These are phyloP conservation scores for Crotalus tigris DNA, from an alignment of 2,113 vertebrate species.

Conservation along the genomic window DNA sequence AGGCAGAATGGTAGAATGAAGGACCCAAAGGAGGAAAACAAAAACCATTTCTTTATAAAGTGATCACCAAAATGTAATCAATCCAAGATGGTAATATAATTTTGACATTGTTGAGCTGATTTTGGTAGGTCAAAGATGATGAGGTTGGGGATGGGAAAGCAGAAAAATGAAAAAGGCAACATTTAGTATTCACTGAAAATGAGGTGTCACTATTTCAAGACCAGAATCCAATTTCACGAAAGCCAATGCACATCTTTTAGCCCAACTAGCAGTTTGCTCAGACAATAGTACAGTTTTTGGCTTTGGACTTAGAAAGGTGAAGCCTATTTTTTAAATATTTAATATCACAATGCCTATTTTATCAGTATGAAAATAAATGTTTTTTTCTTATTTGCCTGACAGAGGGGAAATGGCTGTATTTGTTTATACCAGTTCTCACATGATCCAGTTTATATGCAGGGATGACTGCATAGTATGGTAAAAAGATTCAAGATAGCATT, in stretches of 20 bases:
- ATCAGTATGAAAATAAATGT: accelerated
- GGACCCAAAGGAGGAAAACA: slow-evolving; percentile 34
- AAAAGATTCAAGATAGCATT: background rate
- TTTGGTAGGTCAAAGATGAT: background rate
- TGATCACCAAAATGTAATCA: slow-evolving; percentile 51
- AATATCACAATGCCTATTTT: accelerated
- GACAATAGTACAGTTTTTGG: background rate
- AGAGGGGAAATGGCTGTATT: accelerated
- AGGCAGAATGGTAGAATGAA: slow-evolving; percentile 47
- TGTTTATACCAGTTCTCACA: background rate
- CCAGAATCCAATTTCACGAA: background rate
- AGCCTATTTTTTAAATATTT: background rate
- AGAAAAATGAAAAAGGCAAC: background rate
- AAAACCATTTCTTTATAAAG: slow-evolving; percentile 50
- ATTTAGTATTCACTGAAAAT: background rate
- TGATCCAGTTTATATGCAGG: background rate
- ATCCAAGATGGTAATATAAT: slow-evolving; percentile 48
- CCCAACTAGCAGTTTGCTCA: background rate
- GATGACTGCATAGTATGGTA: background rate
- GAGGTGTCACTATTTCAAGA: background rate
- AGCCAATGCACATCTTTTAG: accelerated
- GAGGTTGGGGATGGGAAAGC: background rate
- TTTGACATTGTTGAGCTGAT: background rate
- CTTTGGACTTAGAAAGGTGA: background rate
- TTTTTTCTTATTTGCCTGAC: background rate